phyloP scores from a whole-genome alignment of 2,888 invertebrate species.

The Bugula neritina region DNA sequence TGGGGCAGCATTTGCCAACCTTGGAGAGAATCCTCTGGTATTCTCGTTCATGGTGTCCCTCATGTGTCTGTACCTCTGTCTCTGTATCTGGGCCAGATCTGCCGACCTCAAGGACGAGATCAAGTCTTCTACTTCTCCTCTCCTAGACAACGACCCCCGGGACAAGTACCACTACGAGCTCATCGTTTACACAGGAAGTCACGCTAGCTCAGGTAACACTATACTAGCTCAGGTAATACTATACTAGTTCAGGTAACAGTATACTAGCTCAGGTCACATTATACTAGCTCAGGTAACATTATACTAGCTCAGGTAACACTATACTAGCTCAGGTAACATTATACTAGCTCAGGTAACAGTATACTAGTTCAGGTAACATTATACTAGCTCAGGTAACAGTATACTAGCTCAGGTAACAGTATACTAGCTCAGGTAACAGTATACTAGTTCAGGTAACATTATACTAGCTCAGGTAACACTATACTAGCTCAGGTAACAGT shows the following conservation, averaged over 20 bases:
- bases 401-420: too few species aligned
- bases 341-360: too few species aligned
- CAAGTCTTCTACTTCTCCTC: slow-evolving; percentile 40
- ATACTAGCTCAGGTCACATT: slow-evolving; percentile 33
- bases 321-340: too few species aligned
- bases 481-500: too few species aligned
- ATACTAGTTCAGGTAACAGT: slow-evolving; percentile 33
- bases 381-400: too few species aligned
- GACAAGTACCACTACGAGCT: slow-evolving; percentile 51
- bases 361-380: too few species aligned
- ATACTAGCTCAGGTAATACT: slow-evolving; percentile 33
- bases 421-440: too few species aligned
- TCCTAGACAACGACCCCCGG: slow-evolving; percentile 45
- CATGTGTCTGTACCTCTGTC: slow-evolving; percentile 33
- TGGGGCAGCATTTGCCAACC: slow-evolving; percentile 34
- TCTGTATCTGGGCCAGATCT: slow-evolving; percentile 32
- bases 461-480: too few species aligned
- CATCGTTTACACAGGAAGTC: slow-evolving; percentile 42
- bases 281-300: too few species aligned
- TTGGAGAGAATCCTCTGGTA: slow-evolving; percentile 34
- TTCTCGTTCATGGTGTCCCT: slow-evolving; percentile 33
- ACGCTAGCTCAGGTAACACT: slow-evolving; percentile 33
- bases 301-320: too few species aligned
- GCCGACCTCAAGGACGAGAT: slow-evolving; percentile 32
- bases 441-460: too few species aligned